Conservation (phyloP, 1,140 invertebrate species). For the Brachionus manjavacas region DNA sequence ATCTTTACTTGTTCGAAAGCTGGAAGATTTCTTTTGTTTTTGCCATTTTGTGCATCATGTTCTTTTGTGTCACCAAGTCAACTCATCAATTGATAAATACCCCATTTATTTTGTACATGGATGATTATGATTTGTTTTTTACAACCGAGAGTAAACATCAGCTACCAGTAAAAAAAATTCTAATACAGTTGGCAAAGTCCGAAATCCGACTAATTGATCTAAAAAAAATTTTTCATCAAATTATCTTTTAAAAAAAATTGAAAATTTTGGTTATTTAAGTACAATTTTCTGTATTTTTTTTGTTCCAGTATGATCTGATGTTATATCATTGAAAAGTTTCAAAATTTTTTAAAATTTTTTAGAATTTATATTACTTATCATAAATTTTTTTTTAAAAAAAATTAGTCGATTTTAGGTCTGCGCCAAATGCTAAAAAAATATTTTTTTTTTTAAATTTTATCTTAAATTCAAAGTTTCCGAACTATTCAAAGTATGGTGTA, state of each 20-base stretch:
- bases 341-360: too few species aligned
- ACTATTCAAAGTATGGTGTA: neutral
- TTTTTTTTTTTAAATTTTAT: neutral
- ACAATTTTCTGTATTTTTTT: too few species aligned
- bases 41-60: constrained; percentile 8
- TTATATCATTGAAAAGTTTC: too few species aligned
- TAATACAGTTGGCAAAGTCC: neutral
- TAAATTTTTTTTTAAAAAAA: neutral
- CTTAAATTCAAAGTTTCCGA: constrained; percentile 9
- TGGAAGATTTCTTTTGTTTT: constrained; percentile 14
- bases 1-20: neutral
- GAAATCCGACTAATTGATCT: neutral
- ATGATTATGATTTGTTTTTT: constrained; percentile 33
- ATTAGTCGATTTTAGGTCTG: too few species aligned
- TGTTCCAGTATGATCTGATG: too few species aligned
- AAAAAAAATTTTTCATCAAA: neutral
- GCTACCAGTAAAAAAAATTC: neutral
- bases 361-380: too few species aligned
- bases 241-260: too few species aligned
- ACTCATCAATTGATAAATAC: constrained; percentile 23
- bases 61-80: constrained; percentile 17
- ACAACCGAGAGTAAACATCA: constrained; percentile 28
- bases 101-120: constrained; percentile 28
- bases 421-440: too few species aligned
- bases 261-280: too few species aligned